These are phyloP conservation scores for Dendrophyllia cribrosa DNA, from an alignment of 64 coral and sea anemone species.

Conservation along the genomic window DNA sequence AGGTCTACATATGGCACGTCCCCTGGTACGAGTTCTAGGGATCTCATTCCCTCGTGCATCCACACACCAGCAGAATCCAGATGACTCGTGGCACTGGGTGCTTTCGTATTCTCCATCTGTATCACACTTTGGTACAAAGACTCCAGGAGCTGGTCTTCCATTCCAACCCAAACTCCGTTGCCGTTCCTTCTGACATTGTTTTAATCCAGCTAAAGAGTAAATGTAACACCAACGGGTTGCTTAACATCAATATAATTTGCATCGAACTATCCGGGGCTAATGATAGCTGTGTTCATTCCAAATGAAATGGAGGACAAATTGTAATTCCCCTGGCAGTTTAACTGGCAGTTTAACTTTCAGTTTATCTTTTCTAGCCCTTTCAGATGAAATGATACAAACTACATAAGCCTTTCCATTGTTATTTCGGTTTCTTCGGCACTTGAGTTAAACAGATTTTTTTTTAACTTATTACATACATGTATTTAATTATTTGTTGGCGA, in stretches of 20 bases:
- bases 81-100: conserved; percentile 60
- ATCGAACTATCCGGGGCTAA: no score
- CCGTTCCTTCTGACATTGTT: conserved; percentile 55
- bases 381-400: no score
- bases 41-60: conserved; percentile 81
- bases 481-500: no score
- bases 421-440: no score
- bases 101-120: conserved; percentile 67
- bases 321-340: no score
- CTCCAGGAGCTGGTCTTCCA: conserved; percentile 33
- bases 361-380: no score
- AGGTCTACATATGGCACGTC: conserved; percentile 64
- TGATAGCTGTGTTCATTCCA: no score
- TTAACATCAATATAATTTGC: not conserved
- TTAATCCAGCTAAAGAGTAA: conserved; percentile 45
- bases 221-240: not conserved
- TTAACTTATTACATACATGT: no score
- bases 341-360: no score
- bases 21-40: conserved; percentile 56
- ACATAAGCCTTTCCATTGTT: no score
- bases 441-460: no score
- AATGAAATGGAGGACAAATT: no score
- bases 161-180: conserved; percentile 49
- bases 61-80: conserved; percentile 84
- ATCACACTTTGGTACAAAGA: conserved; percentile 83